Evolutionary conservation across 2,888 invertebrate genomes (phyloP), one percentile per base, ranked within the genome.

Genomic region (Drosophila anomalipes): DNA sequence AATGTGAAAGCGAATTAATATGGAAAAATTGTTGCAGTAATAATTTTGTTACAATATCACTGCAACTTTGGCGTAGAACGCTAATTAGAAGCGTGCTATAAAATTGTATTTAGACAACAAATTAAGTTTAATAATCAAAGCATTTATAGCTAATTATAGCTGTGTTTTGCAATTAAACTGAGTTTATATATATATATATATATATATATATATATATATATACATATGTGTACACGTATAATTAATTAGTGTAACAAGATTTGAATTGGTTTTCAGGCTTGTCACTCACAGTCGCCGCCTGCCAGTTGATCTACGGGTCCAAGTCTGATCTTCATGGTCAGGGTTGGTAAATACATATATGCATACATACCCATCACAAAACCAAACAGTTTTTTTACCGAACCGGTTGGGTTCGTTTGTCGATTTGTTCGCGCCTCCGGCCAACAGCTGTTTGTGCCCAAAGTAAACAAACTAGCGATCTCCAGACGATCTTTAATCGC

Each of bases 251-350:
- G 14, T 26, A 47, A 47, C 26, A 26, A 47, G 28, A 26, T 16
- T 47, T 47, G 1, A 26, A 9, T 26, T 47, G 9, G 56, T 10
- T n/a, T 64, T 53, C 26, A 28, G 54, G 60, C 37, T 52, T 59
- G 49, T 22, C 63, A 52, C 53, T 71, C 64, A 60, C 62, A 52
- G 39, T 47, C 59, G 30, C 35, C 52, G 49, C 51, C 49, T 47
- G 35, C 33, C 62, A 47, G 37, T 28, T n/a, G 22, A 26, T 22
- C 35, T 52, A 16, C 37, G 52, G 62, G 37, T 37, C 47, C 30
- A 33, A 63, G 65, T 70, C 54, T 52, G 52, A 60, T 64, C 77
- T 79, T 84, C 89, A 89, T 84, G 85, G 85, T 80, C 89, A 85
- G 84, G 86, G 89, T 49, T 68, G 68, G 26, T 37, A 56, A 37